phyloP scores from a whole-genome alignment of 2,888 invertebrate genomes.

The Trichacis sp. region DNA sequence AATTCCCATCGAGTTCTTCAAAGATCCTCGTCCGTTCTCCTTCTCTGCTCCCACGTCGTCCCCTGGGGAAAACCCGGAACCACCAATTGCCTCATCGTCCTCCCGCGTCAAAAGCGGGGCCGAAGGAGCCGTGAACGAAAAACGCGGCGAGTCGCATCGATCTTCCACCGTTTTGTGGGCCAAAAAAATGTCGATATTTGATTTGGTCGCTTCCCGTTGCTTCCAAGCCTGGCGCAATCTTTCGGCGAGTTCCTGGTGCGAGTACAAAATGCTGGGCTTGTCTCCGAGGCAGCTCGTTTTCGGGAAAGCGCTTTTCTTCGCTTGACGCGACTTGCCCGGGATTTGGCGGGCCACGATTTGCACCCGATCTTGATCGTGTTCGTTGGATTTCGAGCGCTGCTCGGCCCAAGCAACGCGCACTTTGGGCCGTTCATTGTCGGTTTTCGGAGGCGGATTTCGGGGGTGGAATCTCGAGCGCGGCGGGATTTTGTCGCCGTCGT shows the following conservation, averaged over 20 bases:
- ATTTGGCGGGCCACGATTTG: slow-evolving; percentile 64
- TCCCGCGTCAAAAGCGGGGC: not conserved
- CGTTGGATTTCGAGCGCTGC: slow-evolving; percentile 21
- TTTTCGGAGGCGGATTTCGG: slow-evolving; percentile 21
- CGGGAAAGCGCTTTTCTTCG: slow-evolving; percentile 16
- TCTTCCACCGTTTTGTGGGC: slow-evolving; percentile 70
- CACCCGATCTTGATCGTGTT: slow-evolving; percentile 46
- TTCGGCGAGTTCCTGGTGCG: slow-evolving; percentile 70
- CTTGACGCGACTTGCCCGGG: slow-evolving; percentile 47
- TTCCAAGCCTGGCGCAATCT: slow-evolving; percentile 70
- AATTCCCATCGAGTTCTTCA: slow-evolving; percentile 11
- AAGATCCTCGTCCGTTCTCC: slow-evolving; percentile 11
- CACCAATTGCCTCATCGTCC: not conserved
- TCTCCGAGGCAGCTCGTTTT: slow-evolving; percentile 31
- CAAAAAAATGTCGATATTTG: slow-evolving; percentile 75
- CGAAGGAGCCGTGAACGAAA: slow-evolving; percentile 34
- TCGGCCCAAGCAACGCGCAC: slow-evolving; percentile 63
- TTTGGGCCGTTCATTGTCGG: slow-evolving; percentile 49
- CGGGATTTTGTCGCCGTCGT: slow-evolving; percentile 53
- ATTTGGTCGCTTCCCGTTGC: slow-evolving; percentile 70
- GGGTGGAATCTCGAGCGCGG: slow-evolving; percentile 39
- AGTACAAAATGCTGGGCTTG: slow-evolving; percentile 62
- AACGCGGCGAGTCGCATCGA: slow-evolving; percentile 57
- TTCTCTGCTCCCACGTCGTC: slow-evolving; percentile 12
- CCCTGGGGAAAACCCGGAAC: slow-evolving; percentile 7